A percentile compares a stretch with the other conserved stretches of the same genome.
phyloP scores from a whole-genome alignment of 2,113 vertebrate genomes.

The Sander vitreus region DNA sequence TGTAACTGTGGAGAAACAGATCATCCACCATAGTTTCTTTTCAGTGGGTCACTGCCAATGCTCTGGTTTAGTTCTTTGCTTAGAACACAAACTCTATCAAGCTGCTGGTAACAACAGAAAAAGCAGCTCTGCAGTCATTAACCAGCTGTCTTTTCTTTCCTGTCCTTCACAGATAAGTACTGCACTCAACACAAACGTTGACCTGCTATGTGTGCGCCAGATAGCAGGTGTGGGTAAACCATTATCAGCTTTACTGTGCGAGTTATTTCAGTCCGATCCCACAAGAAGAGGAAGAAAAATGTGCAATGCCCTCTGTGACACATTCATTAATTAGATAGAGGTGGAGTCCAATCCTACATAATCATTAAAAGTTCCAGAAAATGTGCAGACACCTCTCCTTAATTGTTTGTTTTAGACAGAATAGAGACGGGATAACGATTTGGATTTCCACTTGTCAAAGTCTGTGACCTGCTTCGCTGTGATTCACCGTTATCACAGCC shows the following conservation, averaged over 20 bases:
- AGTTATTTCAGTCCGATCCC: constrained; percentile 62
- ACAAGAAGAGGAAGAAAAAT: constrained; percentile 35
- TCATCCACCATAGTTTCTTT: neutral
- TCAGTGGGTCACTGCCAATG: neutral
- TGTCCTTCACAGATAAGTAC: constrained; percentile 42
- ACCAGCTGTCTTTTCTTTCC: constrained; percentile 37
- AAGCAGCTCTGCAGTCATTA: constrained; percentile 20
- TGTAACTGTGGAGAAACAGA: neutral
- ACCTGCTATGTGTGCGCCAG: constrained; percentile 23
- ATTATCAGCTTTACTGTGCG: constrained; percentile 57
- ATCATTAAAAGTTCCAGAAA: neutral
- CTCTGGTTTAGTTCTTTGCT: neutral
- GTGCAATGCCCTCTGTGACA: constrained; percentile 28
- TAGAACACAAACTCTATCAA: neutral
- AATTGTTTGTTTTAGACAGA: neutral
- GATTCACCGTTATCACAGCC: constrained; percentile 69
- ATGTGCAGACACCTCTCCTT: neutral
- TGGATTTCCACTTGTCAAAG: constrained; percentile 51
- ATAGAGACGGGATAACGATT: constrained; percentile 46
- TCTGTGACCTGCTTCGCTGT: constrained; percentile 60
- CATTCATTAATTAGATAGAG: constrained; percentile 29
- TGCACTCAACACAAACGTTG: constrained; percentile 17
- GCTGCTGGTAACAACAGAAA: constrained; percentile 9
- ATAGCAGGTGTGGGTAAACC: constrained; percentile 60
- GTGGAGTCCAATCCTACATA: constrained; percentile 8